Evolutionary conservation across 1,140 invertebrate species (phyloP), one percentile per base, ranked within the genome.

Genomic region (Pogonomyrmex barbatus): DNA sequence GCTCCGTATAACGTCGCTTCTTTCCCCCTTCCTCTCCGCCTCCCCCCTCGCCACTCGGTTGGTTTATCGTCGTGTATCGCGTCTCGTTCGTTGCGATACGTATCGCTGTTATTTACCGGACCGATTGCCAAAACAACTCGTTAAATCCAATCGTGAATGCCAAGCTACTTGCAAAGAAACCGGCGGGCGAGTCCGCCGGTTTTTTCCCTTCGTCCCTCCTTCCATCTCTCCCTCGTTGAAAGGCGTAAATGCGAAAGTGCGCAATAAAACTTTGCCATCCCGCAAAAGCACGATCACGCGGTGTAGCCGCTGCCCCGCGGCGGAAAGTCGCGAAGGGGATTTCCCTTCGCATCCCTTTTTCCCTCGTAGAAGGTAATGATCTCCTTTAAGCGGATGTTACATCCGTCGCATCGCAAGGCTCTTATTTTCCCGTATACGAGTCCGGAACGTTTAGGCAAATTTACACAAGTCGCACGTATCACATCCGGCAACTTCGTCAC

Each of bases 91-190:
- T 47, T 50, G 47, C 62, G 17, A 39, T 63, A 39, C 36, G 47
- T 24, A 68, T 56, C 47, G 36, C 5, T 45, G 33, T 67, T 79
- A 36, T n/a, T 81, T 6, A 30, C 36, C 17, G 47, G 36, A 36
- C 62, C 12, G 39, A 81, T 81, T 81, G 50, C 39, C 77, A 81
- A 81, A 79, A 56, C 33, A 52, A 39, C n/a, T 50, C 14, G 33
- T 68, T 56, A 68, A 68, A 36, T 81, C 24, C 2, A 42, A 68
- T 68, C n/a, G 4, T 4, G 50, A 12, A 12, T 24, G 24, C n/a
- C 73, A 9, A 77, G 1, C 33, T 24, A 24, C 24, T 24, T 24
- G 24, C 24, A 24, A 36, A 24, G 10, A 54, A 10, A 30, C 14
- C 14, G 24, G 24, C 24, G 24, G 24, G 24, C 24, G 24, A 24